Evolutionary conservation across 2,113 vertebrate genomes (phyloP).

Genomic region (Hemibates koningsi): DNA sequence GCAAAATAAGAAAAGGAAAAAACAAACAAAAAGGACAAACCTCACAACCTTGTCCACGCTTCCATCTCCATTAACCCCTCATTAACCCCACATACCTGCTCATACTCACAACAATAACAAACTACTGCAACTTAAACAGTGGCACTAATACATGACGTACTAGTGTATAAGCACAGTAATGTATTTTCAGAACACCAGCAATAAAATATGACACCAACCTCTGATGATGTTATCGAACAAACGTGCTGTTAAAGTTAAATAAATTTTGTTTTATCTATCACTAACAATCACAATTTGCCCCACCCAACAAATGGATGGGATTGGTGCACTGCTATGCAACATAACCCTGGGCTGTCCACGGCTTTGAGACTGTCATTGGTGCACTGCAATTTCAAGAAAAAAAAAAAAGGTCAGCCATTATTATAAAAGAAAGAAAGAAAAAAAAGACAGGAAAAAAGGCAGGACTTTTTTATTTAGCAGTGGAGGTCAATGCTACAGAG

Average conservation of each 20-base stretch:
- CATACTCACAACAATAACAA: not conserved
- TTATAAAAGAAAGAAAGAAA: not conserved
- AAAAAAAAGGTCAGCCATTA: not conserved
- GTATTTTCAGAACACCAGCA: not conserved
- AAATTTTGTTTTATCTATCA: not conserved
- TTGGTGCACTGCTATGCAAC: not conserved
- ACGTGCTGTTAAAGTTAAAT: not conserved
- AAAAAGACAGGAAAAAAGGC: not conserved
- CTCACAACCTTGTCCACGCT: not conserved
- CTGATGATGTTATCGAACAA: not conserved
- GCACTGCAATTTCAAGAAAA: not conserved
- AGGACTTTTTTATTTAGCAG: not conserved
- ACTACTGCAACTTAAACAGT: not conserved
- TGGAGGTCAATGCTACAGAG: not conserved
- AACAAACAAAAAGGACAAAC: not conserved
- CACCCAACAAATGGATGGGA: not conserved
- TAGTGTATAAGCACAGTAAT: not conserved
- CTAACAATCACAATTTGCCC: not conserved
- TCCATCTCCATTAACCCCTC: not conserved
- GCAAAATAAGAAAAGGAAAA: not conserved
- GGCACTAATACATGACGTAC: not conserved
- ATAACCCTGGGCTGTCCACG: not conserved
- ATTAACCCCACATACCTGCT: not conserved
- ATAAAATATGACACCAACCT: not conserved
- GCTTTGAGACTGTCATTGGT: not conserved